A percentile compares a stretch with the other conserved stretches of the same genome.
These are phyloP conservation scores for Diceros bicornis DNA, from an alignment of 2,797 vertebrate genomes.

Conservation along the genomic window DNA sequence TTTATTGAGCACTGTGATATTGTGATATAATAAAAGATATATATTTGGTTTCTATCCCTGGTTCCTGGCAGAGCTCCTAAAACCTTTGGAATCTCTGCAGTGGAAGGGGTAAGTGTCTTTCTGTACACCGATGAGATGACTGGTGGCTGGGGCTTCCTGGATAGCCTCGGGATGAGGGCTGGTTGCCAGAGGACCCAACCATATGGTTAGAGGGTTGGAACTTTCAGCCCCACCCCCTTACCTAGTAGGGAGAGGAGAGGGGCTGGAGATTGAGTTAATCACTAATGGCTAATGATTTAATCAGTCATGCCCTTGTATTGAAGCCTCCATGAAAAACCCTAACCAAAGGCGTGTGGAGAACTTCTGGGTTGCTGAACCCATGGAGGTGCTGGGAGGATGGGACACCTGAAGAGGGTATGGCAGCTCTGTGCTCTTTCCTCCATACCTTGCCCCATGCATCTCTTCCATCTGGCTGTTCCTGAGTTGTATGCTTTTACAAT, in stretches of 20 bases:
- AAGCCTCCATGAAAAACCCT: neutral
- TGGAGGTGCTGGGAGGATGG: neutral
- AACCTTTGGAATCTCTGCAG: neutral
- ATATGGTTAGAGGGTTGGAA: neutral
- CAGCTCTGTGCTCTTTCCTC: neutral
- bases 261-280: neutral
- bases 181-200: neutral
- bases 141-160: neutral
- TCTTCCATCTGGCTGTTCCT: neutral
- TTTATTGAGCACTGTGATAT: neutral
- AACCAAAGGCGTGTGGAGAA: neutral
- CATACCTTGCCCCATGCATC: rapidly evolving
- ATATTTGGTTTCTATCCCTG: neutral
- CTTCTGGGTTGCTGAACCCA: neutral
- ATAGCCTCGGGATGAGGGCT: neutral
- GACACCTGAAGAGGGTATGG: neutral
- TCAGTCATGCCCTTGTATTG: neutral
- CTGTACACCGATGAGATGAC: neutral
- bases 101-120: neutral
- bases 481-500: too few relatives aligned
- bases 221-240: neutral
- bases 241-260: neutral
- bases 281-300: neutral
- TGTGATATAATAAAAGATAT: neutral
- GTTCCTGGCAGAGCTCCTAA: neutral